Evolutionary conservation across 1,140 invertebrate genomes (phyloP).

Genomic region (Drosophila pectinifera): DNA sequence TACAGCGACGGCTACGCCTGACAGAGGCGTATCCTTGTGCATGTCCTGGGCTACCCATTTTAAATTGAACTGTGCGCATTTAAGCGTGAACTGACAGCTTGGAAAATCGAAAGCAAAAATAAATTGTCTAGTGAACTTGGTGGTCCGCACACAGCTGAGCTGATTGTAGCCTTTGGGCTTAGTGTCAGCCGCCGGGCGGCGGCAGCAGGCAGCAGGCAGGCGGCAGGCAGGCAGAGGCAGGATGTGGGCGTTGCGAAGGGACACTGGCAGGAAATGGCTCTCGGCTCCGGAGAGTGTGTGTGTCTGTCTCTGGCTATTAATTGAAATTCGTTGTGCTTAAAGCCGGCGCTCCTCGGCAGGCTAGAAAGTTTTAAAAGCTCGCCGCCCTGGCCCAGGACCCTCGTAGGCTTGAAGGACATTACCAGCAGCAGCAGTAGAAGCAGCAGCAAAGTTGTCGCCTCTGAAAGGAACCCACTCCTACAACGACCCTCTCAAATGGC

Average conservation of each 20-base stretch:
- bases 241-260: constrained; percentile 34
- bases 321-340: constrained; percentile 81
- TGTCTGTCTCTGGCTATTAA: constrained; percentile 71
- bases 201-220: constrained; percentile 13
- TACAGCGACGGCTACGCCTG: constrained; percentile 29
- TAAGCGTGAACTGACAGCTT: constrained; percentile 83
- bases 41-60: constrained; percentile 71
- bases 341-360: constrained; percentile 31
- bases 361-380: constrained; percentile 72
- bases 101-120: constrained; percentile 83
- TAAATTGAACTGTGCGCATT: constrained; percentile 84
- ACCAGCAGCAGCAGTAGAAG: constrained; percentile 63
- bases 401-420: constrained; percentile 74
- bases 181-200: constrained; percentile 63
- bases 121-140: constrained; percentile 83
- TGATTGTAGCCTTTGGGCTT: constrained; percentile 79
- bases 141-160: constrained; percentile 77
- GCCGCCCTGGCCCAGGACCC: constrained; percentile 18
- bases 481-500: constrained; percentile 30
- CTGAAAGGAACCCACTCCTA: constrained; percentile 14
- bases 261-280: constrained; percentile 63
- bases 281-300: constrained; percentile 29
- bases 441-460: constrained; percentile 68
- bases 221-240: constrained; percentile 20
- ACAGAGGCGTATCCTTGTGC: constrained; percentile 54